Percentiles rank a stretch among this genome's conserved stretches.
Conservation (phyloP, 2,113 vertebrate species). For the cat (Felis catus) region F.catus_Fca126_mat1.0 CM031423.1:22551001-22551500, state of each 20-base stretch:
- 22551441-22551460: background rate
- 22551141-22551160: background rate
- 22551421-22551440: background rate
- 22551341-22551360: background rate
- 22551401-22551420: conserved; percentile 5
- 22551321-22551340: background rate
- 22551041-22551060: background rate
- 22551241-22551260: background rate
- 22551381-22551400: background rate
- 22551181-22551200: background rate
- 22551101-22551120: conserved; percentile 12
- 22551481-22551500: background rate
- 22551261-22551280: background rate
- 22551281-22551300: background rate
- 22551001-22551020: background rate
- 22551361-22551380: background rate
- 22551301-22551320: background rate
- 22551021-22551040: conserved; percentile 40
- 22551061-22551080: background rate
- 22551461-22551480: conserved; percentile 1
- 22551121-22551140: background rate
- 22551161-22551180: background rate
- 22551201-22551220: background rate
- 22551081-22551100: conserved; percentile 34
- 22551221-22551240: conserved; percentile 9